Conservation (phyloP, 2,797 vertebrate species). For the Phrynocephalus vlangalii region DNA sequence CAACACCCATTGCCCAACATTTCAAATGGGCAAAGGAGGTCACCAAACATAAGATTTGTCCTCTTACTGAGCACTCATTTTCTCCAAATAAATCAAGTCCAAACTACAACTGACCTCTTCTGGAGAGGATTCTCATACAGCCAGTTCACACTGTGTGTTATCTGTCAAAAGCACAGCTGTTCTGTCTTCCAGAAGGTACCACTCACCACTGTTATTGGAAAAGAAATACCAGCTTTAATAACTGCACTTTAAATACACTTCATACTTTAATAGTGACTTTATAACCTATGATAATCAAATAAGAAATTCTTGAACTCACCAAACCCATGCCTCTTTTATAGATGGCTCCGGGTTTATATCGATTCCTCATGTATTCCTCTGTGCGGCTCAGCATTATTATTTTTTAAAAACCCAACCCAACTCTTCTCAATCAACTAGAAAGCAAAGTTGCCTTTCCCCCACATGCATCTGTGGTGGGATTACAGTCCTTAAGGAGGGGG, state of each 20-base stretch:
- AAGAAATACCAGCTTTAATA: constrained; percentile 15
- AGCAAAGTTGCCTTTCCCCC: constrained; percentile 57
- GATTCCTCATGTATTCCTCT: constrained; percentile 57
- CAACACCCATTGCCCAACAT: background rate
- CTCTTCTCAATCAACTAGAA: constrained; percentile 55
- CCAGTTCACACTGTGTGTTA: background rate
- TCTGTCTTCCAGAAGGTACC: background rate
- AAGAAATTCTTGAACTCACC: constrained; percentile 48
- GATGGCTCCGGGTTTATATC: constrained; percentile 55
- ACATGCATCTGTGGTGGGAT: constrained; percentile 61
- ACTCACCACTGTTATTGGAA: background rate
- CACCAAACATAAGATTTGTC: background rate
- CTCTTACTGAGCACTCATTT: background rate
- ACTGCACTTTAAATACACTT: constrained; percentile 19
- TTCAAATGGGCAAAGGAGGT: background rate
- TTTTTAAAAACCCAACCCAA: constrained; percentile 17
- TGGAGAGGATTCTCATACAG: background rate
- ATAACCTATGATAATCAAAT: constrained; percentile 53
- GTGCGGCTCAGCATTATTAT: constrained; percentile 63
- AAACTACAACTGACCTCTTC: background rate
- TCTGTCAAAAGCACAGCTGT: background rate
- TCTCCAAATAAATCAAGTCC: background rate
- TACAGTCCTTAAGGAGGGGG: constrained; percentile 47
- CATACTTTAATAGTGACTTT: constrained; percentile 33
- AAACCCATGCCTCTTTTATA: constrained; percentile 46